Evolutionary conservation across 2,888 invertebrate genomes (phyloP).

Genomic region (Drosophila lutescens): DNA sequence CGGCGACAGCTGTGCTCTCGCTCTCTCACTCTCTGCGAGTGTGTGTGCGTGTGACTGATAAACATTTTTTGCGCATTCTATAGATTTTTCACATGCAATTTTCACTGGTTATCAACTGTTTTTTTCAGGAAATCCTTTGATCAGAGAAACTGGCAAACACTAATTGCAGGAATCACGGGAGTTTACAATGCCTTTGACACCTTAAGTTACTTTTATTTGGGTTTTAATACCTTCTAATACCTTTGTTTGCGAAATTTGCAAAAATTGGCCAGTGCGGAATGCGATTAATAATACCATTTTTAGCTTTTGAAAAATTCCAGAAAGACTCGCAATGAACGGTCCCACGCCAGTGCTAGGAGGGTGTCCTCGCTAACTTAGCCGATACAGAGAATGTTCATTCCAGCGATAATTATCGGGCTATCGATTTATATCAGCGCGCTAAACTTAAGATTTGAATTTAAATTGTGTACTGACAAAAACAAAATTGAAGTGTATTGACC

Average conservation of each 20-base stretch:
- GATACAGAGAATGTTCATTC: too few species aligned
- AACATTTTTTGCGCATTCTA: constrained; percentile 53
- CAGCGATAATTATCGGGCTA: not conserved
- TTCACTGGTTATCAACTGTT: not conserved
- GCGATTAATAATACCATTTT: too few species aligned
- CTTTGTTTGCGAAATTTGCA: constrained; percentile 33
- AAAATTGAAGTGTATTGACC: constrained; percentile 1
- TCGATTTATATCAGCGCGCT: not conserved
- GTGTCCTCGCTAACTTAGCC: too few species aligned
- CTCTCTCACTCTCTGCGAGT: constrained; percentile 9
- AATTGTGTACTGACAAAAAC: not conserved
- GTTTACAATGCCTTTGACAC: not conserved
- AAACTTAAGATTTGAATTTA: not conserved
- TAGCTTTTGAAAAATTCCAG: too few species aligned
- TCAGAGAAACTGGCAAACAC: not conserved
- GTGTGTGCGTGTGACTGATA: constrained; percentile 52
- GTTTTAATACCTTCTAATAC: constrained; percentile 5
- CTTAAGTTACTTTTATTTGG: not conserved
- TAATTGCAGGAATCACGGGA: not conserved
- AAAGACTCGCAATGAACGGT: too few species aligned
- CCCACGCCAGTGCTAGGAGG: too few species aligned
- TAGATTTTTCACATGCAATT: constrained; percentile 68
- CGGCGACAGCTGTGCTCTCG: constrained; percentile 33
- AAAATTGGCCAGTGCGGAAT: not conserved
- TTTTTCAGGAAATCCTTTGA: not conserved